These are phyloP conservation scores for Coecobrya sp. DNA, from an alignment of 2,888 invertebrate species.

Conservation along the genomic window DNA sequence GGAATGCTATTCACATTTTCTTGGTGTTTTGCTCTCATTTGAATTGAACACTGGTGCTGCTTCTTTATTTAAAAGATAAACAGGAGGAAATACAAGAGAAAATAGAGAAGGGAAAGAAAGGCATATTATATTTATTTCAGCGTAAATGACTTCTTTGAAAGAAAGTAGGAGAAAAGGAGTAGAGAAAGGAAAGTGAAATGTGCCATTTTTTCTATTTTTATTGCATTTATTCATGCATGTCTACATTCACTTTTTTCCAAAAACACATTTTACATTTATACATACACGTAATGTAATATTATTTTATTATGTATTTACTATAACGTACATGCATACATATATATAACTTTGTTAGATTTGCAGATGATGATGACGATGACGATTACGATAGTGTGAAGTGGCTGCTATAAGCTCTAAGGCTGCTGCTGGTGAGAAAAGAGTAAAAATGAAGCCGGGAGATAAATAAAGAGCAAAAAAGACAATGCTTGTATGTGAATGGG, in stretches of 20 bases:
- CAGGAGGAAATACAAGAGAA: not conserved
- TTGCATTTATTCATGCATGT: conserved; percentile 54
- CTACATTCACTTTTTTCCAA: not conserved
- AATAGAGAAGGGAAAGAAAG: not conserved
- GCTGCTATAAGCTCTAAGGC: not conserved
- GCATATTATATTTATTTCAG: conserved; percentile 9
- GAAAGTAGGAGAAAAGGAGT: not conserved
- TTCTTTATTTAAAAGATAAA: conserved; percentile 29
- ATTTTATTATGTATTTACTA: too few relatives aligned
- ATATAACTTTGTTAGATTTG: not conserved
- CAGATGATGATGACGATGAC: not conserved
- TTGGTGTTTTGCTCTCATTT: conserved; percentile 22
- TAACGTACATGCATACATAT: too few relatives aligned
- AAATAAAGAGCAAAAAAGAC: not conserved
- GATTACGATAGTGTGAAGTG: conserved; percentile 4
- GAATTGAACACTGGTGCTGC: conserved; percentile 1
- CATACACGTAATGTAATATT: too few relatives aligned
- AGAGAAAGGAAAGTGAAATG: not conserved
- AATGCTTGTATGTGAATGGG: not conserved
- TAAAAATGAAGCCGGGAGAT: conserved; percentile 4
- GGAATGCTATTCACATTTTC: not conserved
- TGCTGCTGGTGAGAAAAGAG: not conserved
- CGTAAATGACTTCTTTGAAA: conserved; percentile 38
- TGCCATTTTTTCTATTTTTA: conserved; percentile 25
- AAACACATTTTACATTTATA: conserved; percentile 8